Evolutionary conservation across 2,113 vertebrate genomes (phyloP).

Genomic region (Arvicanthis niloticus): DNA sequence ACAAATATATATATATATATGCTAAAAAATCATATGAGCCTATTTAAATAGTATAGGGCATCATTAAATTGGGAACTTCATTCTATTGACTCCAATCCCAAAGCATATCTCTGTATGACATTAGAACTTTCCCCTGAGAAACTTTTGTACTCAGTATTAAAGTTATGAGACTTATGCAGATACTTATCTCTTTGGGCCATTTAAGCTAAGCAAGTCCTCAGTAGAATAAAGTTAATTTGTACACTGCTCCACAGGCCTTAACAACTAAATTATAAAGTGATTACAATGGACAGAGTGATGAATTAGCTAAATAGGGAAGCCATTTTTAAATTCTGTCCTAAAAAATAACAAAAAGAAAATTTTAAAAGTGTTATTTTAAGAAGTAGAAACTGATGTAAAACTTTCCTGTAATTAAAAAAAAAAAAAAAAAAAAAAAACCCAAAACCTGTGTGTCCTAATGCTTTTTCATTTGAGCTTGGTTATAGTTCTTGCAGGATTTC

Average conservation of each 20-base stretch:
- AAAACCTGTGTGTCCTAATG: background rate
- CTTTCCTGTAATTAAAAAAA: background rate
- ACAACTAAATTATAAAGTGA: slow-evolving; percentile 51
- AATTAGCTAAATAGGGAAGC: slow-evolving; percentile 17
- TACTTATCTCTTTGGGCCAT: background rate
- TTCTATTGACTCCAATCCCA: slow-evolving; percentile 21
- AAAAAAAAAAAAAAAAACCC: background rate
- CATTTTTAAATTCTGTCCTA: slow-evolving; percentile 40
- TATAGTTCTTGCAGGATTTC: background rate
- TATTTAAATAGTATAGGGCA: slow-evolving; percentile 45
- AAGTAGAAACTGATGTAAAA: slow-evolving; percentile 45
- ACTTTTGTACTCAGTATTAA: slow-evolving; percentile 43
- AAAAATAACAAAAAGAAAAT: slow-evolving; percentile 51
- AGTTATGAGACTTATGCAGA: slow-evolving; percentile 7
- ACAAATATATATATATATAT: background rate
- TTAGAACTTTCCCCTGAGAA: slow-evolving; percentile 24
- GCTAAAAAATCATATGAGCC: slow-evolving; percentile 41
- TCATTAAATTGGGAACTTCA: slow-evolving; percentile 63
- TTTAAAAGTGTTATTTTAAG: slow-evolving; percentile 36
- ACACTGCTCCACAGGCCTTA: background rate
- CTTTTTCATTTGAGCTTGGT: slow-evolving; percentile 53
- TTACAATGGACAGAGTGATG: background rate
- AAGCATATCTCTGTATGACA: slow-evolving; percentile 48
- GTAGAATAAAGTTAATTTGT: slow-evolving; percentile 28
- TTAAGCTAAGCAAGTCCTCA: slow-evolving; percentile 26